These are phyloP conservation scores for Oenanthe oenanthe DNA, from an alignment of 2,113 vertebrate species.

Conservation along the genomic window DNA sequence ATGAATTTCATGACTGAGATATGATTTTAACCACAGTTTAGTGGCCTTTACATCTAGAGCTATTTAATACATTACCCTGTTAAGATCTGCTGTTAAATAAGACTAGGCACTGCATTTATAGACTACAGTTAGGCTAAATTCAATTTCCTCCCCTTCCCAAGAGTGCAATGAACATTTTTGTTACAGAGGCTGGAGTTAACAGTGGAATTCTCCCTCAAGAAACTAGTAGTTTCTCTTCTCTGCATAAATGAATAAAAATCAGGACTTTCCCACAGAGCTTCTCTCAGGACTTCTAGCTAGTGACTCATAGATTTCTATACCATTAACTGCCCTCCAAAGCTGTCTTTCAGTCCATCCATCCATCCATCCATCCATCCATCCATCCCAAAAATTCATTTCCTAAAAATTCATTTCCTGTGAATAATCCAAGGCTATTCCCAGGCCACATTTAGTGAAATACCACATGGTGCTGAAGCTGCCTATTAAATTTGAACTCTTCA, in stretches of 20 bases:
- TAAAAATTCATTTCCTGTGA: neutral
- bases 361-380: neutral
- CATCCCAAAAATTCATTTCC: neutral
- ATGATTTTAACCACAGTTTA: neutral
- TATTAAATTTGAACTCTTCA: neutral
- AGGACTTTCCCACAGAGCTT: neutral
- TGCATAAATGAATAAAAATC: neutral
- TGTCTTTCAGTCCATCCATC: neutral
- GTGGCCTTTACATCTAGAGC: neutral
- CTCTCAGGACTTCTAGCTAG: neutral
- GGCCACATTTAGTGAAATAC: neutral
- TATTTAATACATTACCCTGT: neutral
- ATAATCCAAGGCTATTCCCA: neutral
- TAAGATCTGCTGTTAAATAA: neutral
- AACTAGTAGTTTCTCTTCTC: neutral
- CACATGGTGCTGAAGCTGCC: neutral
- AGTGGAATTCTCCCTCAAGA: neutral
- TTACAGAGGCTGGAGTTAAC: neutral
- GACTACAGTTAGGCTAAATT: neutral
- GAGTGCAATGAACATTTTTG: neutral
- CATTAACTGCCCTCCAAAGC: neutral
- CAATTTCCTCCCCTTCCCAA: neutral
- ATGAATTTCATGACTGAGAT: neutral
- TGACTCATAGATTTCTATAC: neutral
- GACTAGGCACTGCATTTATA: neutral